phyloP scores from a whole-genome alignment of 1,140 invertebrate species.

The Penaeus indicus region DNA sequence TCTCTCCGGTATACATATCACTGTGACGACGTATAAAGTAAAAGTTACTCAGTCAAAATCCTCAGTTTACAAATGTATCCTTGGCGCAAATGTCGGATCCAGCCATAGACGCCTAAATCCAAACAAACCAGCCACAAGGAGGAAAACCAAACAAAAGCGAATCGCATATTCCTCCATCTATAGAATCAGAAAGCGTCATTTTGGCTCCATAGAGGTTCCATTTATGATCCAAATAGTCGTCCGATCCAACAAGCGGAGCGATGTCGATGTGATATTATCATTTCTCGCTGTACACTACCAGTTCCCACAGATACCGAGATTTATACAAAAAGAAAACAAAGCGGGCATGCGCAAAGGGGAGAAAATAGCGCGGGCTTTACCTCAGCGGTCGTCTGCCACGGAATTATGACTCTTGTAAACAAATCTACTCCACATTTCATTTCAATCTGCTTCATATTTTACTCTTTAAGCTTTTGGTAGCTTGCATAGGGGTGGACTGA shows the following conservation, averaged over 20 bases:
- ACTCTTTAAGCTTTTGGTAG: not conserved
- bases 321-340: conserved; percentile 62
- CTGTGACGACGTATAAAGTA: conserved; percentile 48
- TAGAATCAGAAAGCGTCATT: not conserved
- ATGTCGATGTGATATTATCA: conserved; percentile 32
- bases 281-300: conserved; percentile 19
- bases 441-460: not conserved
- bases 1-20: conserved; percentile 42
- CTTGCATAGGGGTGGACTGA: too few relatives aligned
- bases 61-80: conserved; percentile 64
- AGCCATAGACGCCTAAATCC: conserved; percentile 59
- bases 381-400: conserved; percentile 42
- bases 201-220: too few relatives aligned
- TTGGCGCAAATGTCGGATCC: conserved; percentile 62
- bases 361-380: conserved; percentile 63
- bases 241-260: too few relatives aligned
- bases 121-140: conserved; percentile 60
- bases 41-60: conserved; percentile 47
- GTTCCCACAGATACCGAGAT: conserved; percentile 16
- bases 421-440: not conserved
- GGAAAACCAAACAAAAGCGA: conserved; percentile 32
- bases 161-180: not conserved
- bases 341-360: conserved; percentile 58
- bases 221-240: too few relatives aligned
- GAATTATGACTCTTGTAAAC: not conserved